Percentiles rank a stretch among this genome's conserved stretches.
These are phyloP conservation scores for Acanthoscelides obtectus DNA, from an alignment of 2,888 invertebrate genomes.

Conservation along the genomic window DNA sequence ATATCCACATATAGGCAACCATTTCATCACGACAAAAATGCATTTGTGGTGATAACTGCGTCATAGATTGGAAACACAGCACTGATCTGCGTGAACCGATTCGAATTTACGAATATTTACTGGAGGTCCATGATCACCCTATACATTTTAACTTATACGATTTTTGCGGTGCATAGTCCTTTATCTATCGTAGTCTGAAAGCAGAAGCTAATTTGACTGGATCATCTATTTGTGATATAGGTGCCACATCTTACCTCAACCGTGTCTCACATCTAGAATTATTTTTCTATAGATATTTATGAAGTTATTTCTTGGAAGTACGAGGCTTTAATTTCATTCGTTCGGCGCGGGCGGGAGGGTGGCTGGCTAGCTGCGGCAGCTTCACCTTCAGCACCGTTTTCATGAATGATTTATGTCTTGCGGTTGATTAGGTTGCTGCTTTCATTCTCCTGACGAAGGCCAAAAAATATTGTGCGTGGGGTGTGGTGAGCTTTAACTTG, in stretches of 20 bases:
- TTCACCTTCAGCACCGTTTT: not conserved
- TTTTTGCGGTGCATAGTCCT: no score
- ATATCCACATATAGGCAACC: no score
- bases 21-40: no score
- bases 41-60: no score
- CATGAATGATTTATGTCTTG: not conserved
- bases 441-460: not conserved
- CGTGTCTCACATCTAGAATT: slow-evolving; percentile 10
- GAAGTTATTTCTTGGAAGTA: slow-evolving; percentile 21
- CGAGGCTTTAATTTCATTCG: slow-evolving; percentile 23
- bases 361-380: not conserved
- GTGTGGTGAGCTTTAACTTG: not conserved
- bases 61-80: no score
- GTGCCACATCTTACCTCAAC: not conserved
- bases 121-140: no score
- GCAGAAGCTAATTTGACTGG: not conserved
- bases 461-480: not conserved
- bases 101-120: no score
- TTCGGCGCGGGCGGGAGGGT: not conserved
- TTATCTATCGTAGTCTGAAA: no score
- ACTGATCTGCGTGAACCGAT: no score
- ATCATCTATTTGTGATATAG: not conserved
- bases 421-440: not conserved
- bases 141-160: no score
- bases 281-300: slow-evolving; percentile 25